Percentiles rank a stretch among this genome's conserved stretches.
Conservation (phyloP, 1,140 invertebrate species). For the Leptestheria dahalacensis region DNA sequence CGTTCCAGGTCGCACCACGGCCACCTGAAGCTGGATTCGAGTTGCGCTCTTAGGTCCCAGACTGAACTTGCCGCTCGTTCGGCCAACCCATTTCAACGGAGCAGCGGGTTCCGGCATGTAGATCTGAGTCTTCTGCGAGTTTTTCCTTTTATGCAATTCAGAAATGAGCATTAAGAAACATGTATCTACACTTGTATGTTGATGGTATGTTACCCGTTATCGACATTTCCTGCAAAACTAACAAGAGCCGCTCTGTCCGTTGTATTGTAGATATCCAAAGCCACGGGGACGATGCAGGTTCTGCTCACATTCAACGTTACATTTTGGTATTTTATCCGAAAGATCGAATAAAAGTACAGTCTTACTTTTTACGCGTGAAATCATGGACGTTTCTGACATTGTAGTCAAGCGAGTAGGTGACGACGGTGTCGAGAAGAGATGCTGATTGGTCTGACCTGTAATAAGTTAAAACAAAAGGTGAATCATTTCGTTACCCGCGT, state of each 20-base stretch:
- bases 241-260: not conserved
- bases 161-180: too few species aligned
- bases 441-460: not conserved
- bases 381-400: not conserved
- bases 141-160: too few species aligned
- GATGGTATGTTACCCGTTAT: not conserved
- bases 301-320: not conserved
- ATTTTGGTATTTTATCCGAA: not conserved
- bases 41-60: not conserved
- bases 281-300: not conserved
- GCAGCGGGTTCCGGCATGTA: constrained; percentile 8
- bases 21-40: not conserved
- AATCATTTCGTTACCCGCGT: too few species aligned
- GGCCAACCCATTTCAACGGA: not conserved
- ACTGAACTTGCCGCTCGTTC: not conserved
- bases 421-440: not conserved
- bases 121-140: not conserved
- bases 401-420: not conserved
- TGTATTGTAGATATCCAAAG: not conserved
- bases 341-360: not conserved
- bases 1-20: not conserved
- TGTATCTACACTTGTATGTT: too few species aligned
- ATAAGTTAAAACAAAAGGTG: too few species aligned
- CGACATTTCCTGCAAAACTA: not conserved
- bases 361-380: not conserved